These are phyloP conservation scores for Hybos culiciformis DNA, from an alignment of 2,888 invertebrate species.

Conservation along the genomic window DNA sequence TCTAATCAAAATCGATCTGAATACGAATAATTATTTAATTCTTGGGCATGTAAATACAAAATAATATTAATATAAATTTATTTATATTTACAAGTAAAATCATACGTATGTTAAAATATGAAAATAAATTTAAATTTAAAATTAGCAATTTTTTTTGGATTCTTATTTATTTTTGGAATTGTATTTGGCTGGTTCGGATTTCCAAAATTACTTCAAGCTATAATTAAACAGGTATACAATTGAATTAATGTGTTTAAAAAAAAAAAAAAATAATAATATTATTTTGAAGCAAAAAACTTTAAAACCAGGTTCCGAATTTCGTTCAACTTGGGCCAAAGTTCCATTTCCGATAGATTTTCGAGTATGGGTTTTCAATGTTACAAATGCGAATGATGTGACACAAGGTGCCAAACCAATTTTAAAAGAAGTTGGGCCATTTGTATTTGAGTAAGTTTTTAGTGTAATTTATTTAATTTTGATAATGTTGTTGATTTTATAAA, in stretches of 20 bases:
- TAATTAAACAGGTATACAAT: constrained; percentile 11
- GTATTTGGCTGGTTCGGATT: constrained; percentile 11
- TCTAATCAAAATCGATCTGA: too few relatives aligned
- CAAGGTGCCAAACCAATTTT: constrained; percentile 55
- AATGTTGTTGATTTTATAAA: too few relatives aligned
- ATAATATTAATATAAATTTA: too few relatives aligned
- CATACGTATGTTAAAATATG: neutral
- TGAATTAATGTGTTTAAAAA: constrained; percentile 14
- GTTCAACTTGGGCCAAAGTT: constrained; percentile 60
- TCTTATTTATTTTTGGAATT: constrained; percentile 11
- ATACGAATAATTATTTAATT: too few relatives aligned
- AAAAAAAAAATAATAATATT: constrained; percentile 10
- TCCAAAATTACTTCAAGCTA: constrained; percentile 10
- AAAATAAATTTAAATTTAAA: neutral
- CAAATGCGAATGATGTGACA: constrained; percentile 56
- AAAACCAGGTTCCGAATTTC: constrained; percentile 53
- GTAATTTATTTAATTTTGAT: too few relatives aligned
- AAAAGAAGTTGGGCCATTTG: constrained; percentile 66
- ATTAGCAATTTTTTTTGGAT: neutral
- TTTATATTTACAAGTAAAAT: neutral
- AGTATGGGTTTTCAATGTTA: constrained; percentile 65
- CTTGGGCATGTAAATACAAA: too few relatives aligned
- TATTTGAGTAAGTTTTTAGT: constrained; percentile 56
- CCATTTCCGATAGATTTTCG: constrained; percentile 62
- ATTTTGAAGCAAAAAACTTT: constrained; percentile 51